phyloP scores from a whole-genome alignment of 2,797 vertebrate species.

The Anabas testudineus region DNA sequence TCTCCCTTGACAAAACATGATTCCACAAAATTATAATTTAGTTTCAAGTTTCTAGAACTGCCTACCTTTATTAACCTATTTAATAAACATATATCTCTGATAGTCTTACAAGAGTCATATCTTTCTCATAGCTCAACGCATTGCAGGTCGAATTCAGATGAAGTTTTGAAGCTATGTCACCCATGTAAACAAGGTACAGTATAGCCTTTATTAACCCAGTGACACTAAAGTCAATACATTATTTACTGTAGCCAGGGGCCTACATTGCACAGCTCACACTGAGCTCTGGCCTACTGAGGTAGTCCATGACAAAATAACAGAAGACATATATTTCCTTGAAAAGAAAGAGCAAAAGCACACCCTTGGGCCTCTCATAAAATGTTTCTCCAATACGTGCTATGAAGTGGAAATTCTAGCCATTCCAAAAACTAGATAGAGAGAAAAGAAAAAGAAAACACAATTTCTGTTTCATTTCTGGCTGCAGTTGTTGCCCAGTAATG shows the following conservation, averaged over 20 bases:
- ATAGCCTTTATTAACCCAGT: conserved; percentile 66
- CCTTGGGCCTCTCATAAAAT: conserved; percentile 62
- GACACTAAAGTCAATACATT: conserved; percentile 70
- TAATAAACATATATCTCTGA: neutral
- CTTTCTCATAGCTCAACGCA: neutral
- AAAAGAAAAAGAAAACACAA: conserved; percentile 10
- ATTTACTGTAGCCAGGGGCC: conserved; percentile 70
- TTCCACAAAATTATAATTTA: neutral
- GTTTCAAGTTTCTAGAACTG: conserved; percentile 1
- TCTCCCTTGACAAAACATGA: neutral
- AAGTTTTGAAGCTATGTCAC: conserved; percentile 22
- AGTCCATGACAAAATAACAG: conserved; percentile 51
- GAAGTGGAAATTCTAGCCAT: conserved; percentile 63
- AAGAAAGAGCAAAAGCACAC: conserved; percentile 56
- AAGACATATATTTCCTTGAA: conserved; percentile 60
- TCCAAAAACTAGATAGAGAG: conserved; percentile 30
- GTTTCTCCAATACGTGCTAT: conserved; percentile 58
- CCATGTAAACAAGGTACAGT: conserved; percentile 31
- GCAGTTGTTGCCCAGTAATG: conserved; percentile 41
- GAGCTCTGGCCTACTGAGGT: conserved; percentile 58
- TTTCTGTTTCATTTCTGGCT: conserved; percentile 48
- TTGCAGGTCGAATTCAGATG: conserved; percentile 11
- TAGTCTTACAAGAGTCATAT: neutral
- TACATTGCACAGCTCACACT: conserved; percentile 37
- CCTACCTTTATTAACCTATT: neutral